Percentiles rank a stretch among this genome's conserved stretches.
These are phyloP conservation scores for Ophion ellenae DNA, from an alignment of 2,888 invertebrate genomes.

Conservation along the genomic window DNA sequence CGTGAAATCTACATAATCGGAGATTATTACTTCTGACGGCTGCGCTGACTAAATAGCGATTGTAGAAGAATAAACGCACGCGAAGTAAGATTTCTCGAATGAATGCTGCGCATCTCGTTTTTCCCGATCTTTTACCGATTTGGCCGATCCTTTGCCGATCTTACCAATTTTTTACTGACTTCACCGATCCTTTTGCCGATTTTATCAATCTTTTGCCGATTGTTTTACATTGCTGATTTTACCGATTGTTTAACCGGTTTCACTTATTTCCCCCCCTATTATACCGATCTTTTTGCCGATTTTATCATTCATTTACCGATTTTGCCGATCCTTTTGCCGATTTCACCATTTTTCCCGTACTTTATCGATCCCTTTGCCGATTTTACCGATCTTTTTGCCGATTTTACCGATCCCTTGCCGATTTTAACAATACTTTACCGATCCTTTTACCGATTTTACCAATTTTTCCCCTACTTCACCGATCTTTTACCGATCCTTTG, in stretches of 20 bases:
- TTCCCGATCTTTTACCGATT: slow-evolving; percentile 39
- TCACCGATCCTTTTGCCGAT: no score
- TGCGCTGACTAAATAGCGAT: slow-evolving; percentile 52
- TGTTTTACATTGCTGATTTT: no score
- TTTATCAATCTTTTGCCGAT: no score
- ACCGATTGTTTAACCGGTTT: no score
- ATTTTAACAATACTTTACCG: no score
- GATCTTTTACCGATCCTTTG: slow-evolving; percentile 47
- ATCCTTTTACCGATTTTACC: slow-evolving; percentile 39
- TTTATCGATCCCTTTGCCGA: no score
- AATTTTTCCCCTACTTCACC: slow-evolving; percentile 34
- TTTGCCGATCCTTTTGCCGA: no score
- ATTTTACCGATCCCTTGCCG: no score
- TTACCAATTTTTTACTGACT: neutral
- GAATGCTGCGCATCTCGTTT: slow-evolving; percentile 15
- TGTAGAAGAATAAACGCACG: slow-evolving; percentile 30
- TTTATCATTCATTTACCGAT: no score
- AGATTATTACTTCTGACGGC: slow-evolving; percentile 48
- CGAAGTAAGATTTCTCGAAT: slow-evolving; percentile 46
- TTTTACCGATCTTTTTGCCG: neutral
- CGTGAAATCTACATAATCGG: slow-evolving; percentile 39
- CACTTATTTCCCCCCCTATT: no score
- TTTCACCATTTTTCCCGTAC: no score
- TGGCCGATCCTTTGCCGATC: slow-evolving; percentile 46
- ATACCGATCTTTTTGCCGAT: no score